Evolutionary conservation across 2,113 vertebrate genomes (phyloP), one percentile per base, ranked within the genome.

Genomic region (Pithys albifrons): DNA sequence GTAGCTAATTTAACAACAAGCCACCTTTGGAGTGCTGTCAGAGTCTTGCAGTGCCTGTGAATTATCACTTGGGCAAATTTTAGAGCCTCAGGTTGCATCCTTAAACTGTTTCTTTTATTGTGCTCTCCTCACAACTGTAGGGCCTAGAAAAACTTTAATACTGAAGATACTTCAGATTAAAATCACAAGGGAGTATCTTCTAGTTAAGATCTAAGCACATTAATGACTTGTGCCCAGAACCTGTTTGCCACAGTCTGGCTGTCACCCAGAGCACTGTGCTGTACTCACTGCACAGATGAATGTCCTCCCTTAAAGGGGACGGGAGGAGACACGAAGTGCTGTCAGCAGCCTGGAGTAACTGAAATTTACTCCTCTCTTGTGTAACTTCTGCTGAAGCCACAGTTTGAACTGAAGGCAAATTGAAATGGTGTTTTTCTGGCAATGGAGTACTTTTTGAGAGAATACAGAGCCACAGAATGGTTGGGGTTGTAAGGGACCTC

Each of bases 351-450:
- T 49, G 25, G 15, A 43, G 58, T 18, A 59, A 25, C 45, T 65
- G 43, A 82, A 0, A 0, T 57, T n/a, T 39, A 51, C 48, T 51
- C 7, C 24, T 43, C 2, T 37, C 23, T 37, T 17, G 6, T 29
- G 6, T 51, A 89, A 48, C 33, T 61, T 64, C 58, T 82, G 17
- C 28, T 85, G 48, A 84, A 84, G 73, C 17, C 33, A 28, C 12
- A 58, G 33, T 55, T 75, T 78, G 57, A 81, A 49, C 12, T 14
- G 45, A 71, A 74, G 18, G 39, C 45, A 2, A 25, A 0, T 6
- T 61, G 72, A 90, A 93, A 72, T 29, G 10, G 17, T 64, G 33
- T 13, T 71, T 78, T 84, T 45, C 61, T 59, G 48, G 14, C 65
- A 78, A 4, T 4, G 6, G 45, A 55, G 16, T 46, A 39, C 13